A percentile compares a stretch with the other conserved stretches of the same genome.
Conservation (phyloP, 2,797 vertebrate species). For the Babyrousa celebensis region DNA sequence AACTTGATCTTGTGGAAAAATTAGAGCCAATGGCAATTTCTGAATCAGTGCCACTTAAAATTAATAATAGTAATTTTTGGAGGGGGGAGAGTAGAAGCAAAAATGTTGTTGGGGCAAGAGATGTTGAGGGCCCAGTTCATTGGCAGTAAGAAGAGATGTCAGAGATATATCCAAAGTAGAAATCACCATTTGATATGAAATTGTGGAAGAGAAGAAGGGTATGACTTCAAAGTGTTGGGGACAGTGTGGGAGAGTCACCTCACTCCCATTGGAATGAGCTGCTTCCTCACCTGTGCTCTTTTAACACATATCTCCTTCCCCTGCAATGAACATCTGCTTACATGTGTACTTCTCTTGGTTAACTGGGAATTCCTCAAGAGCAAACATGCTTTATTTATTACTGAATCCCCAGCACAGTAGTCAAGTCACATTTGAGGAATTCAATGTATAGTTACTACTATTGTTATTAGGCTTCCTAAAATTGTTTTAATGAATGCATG, state of each 20-base stretch:
- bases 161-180: background rate
- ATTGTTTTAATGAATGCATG: conserved; percentile 60
- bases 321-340: background rate
- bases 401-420: background rate
- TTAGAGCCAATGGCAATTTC: background rate
- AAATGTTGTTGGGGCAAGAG: background rate
- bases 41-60: background rate
- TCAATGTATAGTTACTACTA: conserved; percentile 60
- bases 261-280: background rate
- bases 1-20: background rate
- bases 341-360: background rate
- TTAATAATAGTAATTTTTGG: background rate
- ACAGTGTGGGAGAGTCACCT: background rate
- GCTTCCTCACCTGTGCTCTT: background rate
- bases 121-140: background rate
- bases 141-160: background rate
- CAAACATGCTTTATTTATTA: conserved; percentile 29
- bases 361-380: background rate
- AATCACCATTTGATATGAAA: background rate
- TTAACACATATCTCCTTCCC: background rate
- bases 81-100: background rate
- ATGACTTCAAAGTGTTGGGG: background rate
- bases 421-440: conserved; percentile 42
- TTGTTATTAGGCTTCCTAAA: conserved; percentile 59
- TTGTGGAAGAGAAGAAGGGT: background rate